phyloP scores from a whole-genome alignment of 2,113 vertebrate species.

The Engystomops pustulosus region DNA sequence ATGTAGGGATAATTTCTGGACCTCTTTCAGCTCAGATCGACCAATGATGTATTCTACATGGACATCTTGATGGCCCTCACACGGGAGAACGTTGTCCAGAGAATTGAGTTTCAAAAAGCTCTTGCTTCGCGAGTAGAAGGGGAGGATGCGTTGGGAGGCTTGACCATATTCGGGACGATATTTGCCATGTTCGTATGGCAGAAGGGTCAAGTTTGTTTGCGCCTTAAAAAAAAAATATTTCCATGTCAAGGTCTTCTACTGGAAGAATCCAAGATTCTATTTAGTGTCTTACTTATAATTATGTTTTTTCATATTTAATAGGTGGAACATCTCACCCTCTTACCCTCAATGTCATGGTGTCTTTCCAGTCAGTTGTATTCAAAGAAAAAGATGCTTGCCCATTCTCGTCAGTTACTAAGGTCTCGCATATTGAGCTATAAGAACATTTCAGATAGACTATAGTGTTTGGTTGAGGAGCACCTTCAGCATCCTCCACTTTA shows the following conservation, averaged over 20 bases:
- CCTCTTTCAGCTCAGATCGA: not conserved
- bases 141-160: not conserved
- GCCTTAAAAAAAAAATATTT: conserved; percentile 62
- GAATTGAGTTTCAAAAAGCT: conserved; percentile 65
- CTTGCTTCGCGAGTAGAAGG: conserved; percentile 66
- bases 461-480: conserved; percentile 59
- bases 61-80: not conserved
- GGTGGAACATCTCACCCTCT: too few species aligned
- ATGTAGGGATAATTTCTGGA: conserved; percentile 53
- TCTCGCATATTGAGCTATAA: conserved; percentile 46
- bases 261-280: too few species aligned
- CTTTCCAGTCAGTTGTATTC: conserved; percentile 61
- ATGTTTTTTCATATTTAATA: too few species aligned
- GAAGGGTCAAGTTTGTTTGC: not conserved
- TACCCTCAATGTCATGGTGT: conserved; percentile 51
- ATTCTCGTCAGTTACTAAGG: conserved; percentile 59
- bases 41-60: conserved; percentile 57
- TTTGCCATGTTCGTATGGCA: accelerated
- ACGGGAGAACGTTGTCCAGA: conserved; percentile 5
- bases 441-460: conserved; percentile 36
- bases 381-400: conserved; percentile 62
- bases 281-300: too few species aligned
- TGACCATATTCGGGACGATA: not conserved
- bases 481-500: conserved; percentile 63
- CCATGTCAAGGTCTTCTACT: not conserved